Evolutionary conservation across 2,113 vertebrate genomes (phyloP), one percentile per base, ranked within the genome.

Genomic region (Lepisosteus oculatus): DNA sequence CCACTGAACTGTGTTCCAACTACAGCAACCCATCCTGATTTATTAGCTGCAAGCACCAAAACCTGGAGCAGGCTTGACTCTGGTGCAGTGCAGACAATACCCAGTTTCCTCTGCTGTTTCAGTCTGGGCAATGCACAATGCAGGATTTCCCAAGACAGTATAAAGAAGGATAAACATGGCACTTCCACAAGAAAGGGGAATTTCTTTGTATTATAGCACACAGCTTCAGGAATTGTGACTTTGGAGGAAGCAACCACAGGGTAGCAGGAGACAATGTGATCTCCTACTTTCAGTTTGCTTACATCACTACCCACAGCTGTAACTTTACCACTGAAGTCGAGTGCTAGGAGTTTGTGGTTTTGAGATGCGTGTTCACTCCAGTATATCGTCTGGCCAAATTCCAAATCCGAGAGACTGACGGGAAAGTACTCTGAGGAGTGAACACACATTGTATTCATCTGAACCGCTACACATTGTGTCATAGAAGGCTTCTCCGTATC

Each of bases 361-460:
- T 85, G 85, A 61, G 75, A 74, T 0, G 76, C 56, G 13, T 90
- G 78, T 15, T 88, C 87, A 76, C 79, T 89, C 94, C 94, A 95
- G 9, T 96, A 95, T 4, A 95, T 55, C 0, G 90, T 89, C 44
- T 84, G 84, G 3, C 92, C 89, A 75, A 90, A 94, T 61, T 51
- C 80, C 14, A 83, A 61, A 68, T 93, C 92, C 9, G 94, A 92
- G 71, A 85, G 29, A 67, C 83, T 95, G 72, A 95, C 76, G 43
- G 93, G 93, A 80, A 93, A 95, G 79, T 92, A 95, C 80, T 96
- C 93, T 8, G 92, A 91, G 2, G 95, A 93, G 81, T 96, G 93
- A 43, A 92, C 74, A 67, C 93, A 93, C 29, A 94, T 78, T 76
- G 82, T 87, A 59, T 84, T 86, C 8, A 94, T 77, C 77, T 85